phyloP scores from a whole-genome alignment of 2,797 vertebrate species.

The Eleutherodactylus coqui region DNA sequence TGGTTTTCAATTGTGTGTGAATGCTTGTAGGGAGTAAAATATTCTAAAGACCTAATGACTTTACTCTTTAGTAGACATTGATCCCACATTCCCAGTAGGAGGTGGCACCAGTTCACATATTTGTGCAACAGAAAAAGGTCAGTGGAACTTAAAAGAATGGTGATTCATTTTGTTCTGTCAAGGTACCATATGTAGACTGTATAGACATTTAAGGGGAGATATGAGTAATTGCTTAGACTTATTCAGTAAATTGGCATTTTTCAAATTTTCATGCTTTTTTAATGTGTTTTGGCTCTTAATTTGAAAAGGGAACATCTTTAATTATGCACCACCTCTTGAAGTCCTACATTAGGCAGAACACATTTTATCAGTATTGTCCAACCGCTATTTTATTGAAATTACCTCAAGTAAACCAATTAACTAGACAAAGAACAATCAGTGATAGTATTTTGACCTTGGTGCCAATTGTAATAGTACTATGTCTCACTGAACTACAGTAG shows the following conservation, averaged over 20 bases:
- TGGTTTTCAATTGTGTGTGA: neutral
- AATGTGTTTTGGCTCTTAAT: neutral
- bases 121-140: constrained; percentile 41
- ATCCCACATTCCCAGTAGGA: constrained; percentile 50
- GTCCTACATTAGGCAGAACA: too few relatives aligned
- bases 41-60: constrained; percentile 3
- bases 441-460: too few relatives aligned
- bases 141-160: constrained; percentile 37
- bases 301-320: neutral
- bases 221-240: neutral
- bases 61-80: constrained; percentile 28
- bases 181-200: neutral
- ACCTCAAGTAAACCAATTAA: too few relatives aligned
- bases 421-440: too few relatives aligned
- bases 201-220: neutral
- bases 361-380: too few relatives aligned
- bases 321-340: neutral
- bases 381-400: too few relatives aligned
- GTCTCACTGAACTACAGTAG: too few relatives aligned
- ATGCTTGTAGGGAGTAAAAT: constrained; percentile 4
- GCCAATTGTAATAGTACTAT: too few relatives aligned
- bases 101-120: constrained; percentile 49
- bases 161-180: constrained; percentile 32
- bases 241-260: neutral
- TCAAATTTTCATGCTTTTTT: neutral